Evolutionary conservation across 2,113 vertebrate species (phyloP), one percentile per base, ranked within the genome.

Genomic region (Psilopogon haemacephalus): DNA sequence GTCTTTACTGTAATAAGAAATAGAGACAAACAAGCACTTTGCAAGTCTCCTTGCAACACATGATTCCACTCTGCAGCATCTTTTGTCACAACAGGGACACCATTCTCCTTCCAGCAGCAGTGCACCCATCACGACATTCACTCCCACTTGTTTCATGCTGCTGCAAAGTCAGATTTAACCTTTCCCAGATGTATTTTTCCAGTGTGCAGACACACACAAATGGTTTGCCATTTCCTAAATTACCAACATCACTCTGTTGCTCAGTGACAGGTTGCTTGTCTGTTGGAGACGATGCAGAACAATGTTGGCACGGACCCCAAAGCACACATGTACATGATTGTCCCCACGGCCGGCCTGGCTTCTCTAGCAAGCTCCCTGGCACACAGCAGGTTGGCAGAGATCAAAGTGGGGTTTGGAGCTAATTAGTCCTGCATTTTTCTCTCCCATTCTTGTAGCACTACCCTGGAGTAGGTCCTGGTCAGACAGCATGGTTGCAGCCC

Each of bases 401-500:
- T 6, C 3, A 0, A 30, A 59, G 55, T 0, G 5, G 21, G 5
- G 1, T 62, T 63, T 70, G 84, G 40, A 90, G 24, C 6, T 6
- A 4, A 6, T 24, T 35, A 27, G 10, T 82, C 32, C 44, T 52
- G 27, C 8, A 2, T 37, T 38, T 38, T 44, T 33, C 12, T 40
- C 21, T 70, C 60, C 64, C n/a, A 21, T 73, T 5, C 30, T 48
- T 2, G 0, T 17, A 37, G 18, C 48, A 37, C 5, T 21, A 6
- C 7, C 6, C 28, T 0, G 0, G 35, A 71, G 38, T 23, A 81
- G 28, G 37, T 59, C 28, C 42, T 59, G 37, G 13, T 60, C 54
- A 70, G 30, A 23, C 1, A 2, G 26, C 0, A 0, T 0, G 3
- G 26, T 3, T 60, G 38, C 12, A 68, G 18, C 23, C 2, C 5